Base-by-base conservation (phyloP, 1,140 invertebrate species). In the Apis florea region DNA sequence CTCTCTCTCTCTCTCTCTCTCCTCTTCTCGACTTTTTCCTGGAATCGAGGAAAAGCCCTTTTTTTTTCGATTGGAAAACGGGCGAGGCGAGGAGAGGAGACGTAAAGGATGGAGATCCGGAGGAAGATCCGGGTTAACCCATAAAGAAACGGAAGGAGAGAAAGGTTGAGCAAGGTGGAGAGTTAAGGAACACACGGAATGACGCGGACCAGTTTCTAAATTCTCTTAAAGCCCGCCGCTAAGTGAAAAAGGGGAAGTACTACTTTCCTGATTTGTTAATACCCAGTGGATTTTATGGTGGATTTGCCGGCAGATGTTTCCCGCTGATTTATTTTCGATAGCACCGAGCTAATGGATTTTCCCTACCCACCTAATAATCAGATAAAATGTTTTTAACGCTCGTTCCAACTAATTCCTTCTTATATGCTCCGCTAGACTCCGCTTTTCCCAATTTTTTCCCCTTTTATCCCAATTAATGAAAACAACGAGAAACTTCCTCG, bases 211-310 rank as follows among this genome's bases (percentile, higher is more conserved):
- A 81, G 72, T 80, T 85, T 77, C 74, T 88, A 88, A 88, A 88
- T 88, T 88, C 87, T 82, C 83, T 85, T 88, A 88, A 40, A 88
- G 87, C 83, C 72, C 72, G 66, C 72, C 72, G 66, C 26, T 79
- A 70, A 88, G 86, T 88, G 87, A 88, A 88, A 88, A 85, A 85
- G 83, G 83, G 72, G 51, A 82, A 72, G 31, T 83, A 87, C 71
- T 84, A 83, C 86, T 88, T 75, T 70, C 78, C 83, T 87, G 86
- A 88, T 88, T 88, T 88, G 85, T 85, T 87, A 88, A 88, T 88
- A 83, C 85, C 83, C 69, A 54, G 63, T 82, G 78, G 86, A 86
- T 86, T 86, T 86, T 53, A 86, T 69, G 64, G 78, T 84, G 83
- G 78, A 80, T 82, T 87, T 87, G 73, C n/a, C 58, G 47, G 64